Evolutionary conservation across 2,888 invertebrate species (phyloP).

Genomic region (Neocrepidodera transversa): DNA sequence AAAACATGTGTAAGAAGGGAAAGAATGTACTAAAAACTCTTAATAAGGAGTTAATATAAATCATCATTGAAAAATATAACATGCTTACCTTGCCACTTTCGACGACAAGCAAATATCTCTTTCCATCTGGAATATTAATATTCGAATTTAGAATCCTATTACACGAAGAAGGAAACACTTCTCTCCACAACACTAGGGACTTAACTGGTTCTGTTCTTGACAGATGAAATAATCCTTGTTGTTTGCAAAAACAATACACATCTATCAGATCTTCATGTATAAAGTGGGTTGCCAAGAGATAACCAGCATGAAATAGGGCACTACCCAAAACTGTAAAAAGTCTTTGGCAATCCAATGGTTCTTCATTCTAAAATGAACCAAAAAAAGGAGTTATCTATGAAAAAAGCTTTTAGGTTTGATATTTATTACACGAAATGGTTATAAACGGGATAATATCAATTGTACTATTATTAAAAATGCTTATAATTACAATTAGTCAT

Average conservation of each 20-base stretch:
- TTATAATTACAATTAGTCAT: too few species aligned
- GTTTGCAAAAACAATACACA: slow-evolving; percentile 76
- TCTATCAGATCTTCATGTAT: slow-evolving; percentile 76
- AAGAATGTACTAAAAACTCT: too few species aligned
- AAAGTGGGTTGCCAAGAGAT: slow-evolving; percentile 80
- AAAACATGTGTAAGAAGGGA: too few species aligned
- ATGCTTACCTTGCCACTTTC: slow-evolving; percentile 72
- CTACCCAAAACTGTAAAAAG: slow-evolving; percentile 66
- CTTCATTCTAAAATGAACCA: slow-evolving; percentile 78
- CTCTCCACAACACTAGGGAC: slow-evolving; percentile 78
- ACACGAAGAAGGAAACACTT: slow-evolving; percentile 70
- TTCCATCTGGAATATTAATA: slow-evolving; percentile 66
- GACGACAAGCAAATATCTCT: slow-evolving; percentile 77
- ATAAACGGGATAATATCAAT: too few species aligned
- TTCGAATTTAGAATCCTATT: slow-evolving; percentile 48
- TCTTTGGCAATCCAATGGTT: slow-evolving; percentile 76
- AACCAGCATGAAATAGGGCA: slow-evolving; percentile 67
- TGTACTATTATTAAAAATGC: too few species aligned
- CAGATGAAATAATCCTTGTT: slow-evolving; percentile 77
- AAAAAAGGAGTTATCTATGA: too few species aligned
- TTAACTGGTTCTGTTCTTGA: slow-evolving; percentile 72
- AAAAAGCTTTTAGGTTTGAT: too few species aligned
- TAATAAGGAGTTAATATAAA: too few species aligned
- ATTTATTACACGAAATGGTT: too few species aligned
- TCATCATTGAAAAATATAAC: too few species aligned